A percentile compares a stretch with the other conserved stretches of the same genome.
These are phyloP conservation scores for Drosophila dives DNA, from an alignment of 2,888 invertebrate species.

Conservation along the genomic window DNA sequence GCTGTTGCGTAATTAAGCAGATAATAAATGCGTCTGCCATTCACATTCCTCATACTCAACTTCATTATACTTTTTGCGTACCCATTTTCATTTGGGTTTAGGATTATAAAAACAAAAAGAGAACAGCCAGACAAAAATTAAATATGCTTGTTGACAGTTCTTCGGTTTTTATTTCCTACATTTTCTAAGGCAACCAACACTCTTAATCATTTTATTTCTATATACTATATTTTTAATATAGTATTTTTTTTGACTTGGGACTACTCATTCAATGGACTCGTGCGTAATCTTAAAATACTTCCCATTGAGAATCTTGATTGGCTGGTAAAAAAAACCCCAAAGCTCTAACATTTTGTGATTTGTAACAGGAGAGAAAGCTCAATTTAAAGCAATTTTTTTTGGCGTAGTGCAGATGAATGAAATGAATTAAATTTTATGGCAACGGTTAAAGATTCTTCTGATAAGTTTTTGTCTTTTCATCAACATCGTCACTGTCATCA, in stretches of 20 bases:
- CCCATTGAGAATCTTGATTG: conserved; percentile 1
- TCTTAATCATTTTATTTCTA: not conserved
- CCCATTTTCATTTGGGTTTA: not conserved
- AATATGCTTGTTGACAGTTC: not conserved
- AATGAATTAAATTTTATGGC: conserved; percentile 53
- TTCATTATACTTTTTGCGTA: not conserved
- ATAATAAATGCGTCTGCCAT: not conserved
- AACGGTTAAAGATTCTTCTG: conserved; percentile 42
- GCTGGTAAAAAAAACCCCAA: not conserved
- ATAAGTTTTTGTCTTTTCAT: conserved; percentile 34
- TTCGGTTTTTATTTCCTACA: not conserved
- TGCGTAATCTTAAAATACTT: not conserved
- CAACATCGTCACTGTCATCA: conserved; percentile 15
- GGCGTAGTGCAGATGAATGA: conserved; percentile 36
- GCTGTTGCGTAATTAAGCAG: not conserved
- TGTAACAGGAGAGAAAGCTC: conserved; percentile 30
- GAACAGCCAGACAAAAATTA: not conserved
- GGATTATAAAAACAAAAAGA: not conserved
- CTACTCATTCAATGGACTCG: not conserved
- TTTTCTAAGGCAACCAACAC: not conserved
- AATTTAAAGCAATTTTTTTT: conserved; percentile 49
- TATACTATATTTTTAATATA: not conserved
- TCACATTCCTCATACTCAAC: not conserved
- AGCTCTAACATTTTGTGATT: conserved; percentile 8
- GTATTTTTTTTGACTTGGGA: not conserved